Conservation (phyloP, 1,140 invertebrate species). For the Coboldia fuscipes region DNA sequence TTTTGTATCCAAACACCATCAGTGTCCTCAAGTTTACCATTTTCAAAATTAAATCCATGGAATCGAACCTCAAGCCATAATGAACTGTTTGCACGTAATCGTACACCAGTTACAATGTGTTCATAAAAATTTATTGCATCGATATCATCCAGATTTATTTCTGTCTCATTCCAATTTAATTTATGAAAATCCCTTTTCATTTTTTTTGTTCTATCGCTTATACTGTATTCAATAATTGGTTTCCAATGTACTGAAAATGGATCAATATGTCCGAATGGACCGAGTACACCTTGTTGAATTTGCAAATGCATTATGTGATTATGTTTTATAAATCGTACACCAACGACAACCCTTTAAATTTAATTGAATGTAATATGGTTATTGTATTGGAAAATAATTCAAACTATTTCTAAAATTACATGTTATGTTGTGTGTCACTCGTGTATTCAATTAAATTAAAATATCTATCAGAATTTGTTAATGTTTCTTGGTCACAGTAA, state of each 20-base stretch:
- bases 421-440: too few relatives aligned
- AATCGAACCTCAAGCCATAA: too few relatives aligned
- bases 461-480: too few relatives aligned
- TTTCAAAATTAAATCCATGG: too few relatives aligned
- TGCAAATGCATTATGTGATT: slow-evolving; percentile 58
- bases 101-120: slow-evolving; percentile 32
- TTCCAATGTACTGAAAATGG: slow-evolving; percentile 35
- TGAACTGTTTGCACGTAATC: too few relatives aligned
- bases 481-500: too few relatives aligned
- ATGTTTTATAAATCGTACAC: slow-evolving; percentile 45
- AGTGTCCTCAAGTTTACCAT: too few relatives aligned
- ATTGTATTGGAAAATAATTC: too few relatives aligned
- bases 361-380: too few relatives aligned
- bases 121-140: slow-evolving; percentile 44
- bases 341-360: slow-evolving; percentile 48
- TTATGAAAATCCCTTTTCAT: slow-evolving; percentile 48
- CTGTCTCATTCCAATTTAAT: slow-evolving; percentile 46
- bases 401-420: too few relatives aligned
- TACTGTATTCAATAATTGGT: slow-evolving; percentile 35
- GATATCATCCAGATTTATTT: slow-evolving; percentile 62
- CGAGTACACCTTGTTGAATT: slow-evolving; percentile 49
- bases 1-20: too few relatives aligned
- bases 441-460: too few relatives aligned
- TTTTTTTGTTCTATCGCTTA: slow-evolving; percentile 25
- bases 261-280: slow-evolving; percentile 38